Conservation (phyloP, 2,888 invertebrate species). For the Orchestes rusci region DNA sequence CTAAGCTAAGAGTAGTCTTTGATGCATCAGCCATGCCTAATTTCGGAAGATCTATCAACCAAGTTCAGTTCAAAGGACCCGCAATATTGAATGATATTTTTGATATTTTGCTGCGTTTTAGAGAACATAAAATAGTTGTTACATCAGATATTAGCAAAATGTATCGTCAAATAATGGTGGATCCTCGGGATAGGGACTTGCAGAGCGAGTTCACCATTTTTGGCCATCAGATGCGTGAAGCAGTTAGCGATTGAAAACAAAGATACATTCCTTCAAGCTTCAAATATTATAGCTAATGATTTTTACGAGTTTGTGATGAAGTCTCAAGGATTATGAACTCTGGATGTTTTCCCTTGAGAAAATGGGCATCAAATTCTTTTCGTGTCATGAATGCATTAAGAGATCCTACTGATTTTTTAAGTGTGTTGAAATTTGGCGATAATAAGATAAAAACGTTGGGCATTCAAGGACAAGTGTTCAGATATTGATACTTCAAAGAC, state of each 20-base stretch:
- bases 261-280: too few relatives aligned
- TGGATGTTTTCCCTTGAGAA: too few relatives aligned
- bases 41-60: conserved; percentile 10
- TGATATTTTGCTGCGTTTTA: conserved; percentile 4
- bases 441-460: conserved; percentile 7
- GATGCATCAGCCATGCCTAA: conserved; percentile 8
- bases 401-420: conserved; percentile 7
- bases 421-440: conserved; percentile 4
- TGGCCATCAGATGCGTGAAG: too few relatives aligned
- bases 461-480: too few relatives aligned
- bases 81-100: conserved; percentile 9
- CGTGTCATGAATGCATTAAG: too few relatives aligned
- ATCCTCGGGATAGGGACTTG: conserved; percentile 7
- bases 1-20: conserved; percentile 9
- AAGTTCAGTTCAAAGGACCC: conserved; percentile 3
- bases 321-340: too few relatives aligned
- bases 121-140: conserved; percentile 5
- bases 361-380: conserved; percentile 11
- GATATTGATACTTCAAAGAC: too few relatives aligned
- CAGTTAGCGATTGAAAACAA: too few relatives aligned
- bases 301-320: too few relatives aligned
- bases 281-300: conserved; percentile 1
- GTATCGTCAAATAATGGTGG: too few relatives aligned
- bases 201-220: too few relatives aligned
- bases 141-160: conserved; percentile 4